Evolutionary conservation across 2,888 invertebrate genomes (phyloP), one percentile per base, ranked within the genome.

Genomic region (Erebia ligea): DNA sequence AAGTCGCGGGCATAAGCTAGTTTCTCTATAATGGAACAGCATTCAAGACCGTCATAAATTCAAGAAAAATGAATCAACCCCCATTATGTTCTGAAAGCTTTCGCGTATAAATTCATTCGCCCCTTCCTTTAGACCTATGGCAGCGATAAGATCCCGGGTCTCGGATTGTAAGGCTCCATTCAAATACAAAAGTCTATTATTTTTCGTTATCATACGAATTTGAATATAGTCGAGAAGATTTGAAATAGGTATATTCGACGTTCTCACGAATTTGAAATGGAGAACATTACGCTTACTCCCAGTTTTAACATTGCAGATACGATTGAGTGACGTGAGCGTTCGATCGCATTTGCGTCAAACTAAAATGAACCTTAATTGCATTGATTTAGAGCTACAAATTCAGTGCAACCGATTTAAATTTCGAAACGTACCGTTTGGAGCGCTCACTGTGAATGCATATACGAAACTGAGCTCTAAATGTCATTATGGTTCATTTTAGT

Each of bases 11-110:
- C 6, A 34, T 6, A 34, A 34, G 34, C 34, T 17, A 9, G 9
- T 54, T 54, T 2, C 3, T 17, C 9, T 19, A 19, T 54, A 54
- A 54, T 17, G 56, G 25, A 11, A 25, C 56, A 15, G 48, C 48
- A 48, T 62, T 48, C 48, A 21, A 48, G 21, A 62, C 62, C 62
- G 21, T 62, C 62, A 62, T 62, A 62, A 62, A 62, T 62, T 62
- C 13, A 45, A 25, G 62, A 62, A 62, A 62, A 62, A 61, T 61
- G 61, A 61, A 62, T 62, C 62, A 48, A 21, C 45, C 62, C 62
- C 19, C 42, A 45, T 62, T 70, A 66, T 66, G 61, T 45, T 70
- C 66, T 34, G 70, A 70, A 70, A 70, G 70, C 66, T 69, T 66
- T 66, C 40, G 59, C 52, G 17, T 13, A 66, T 66, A 67, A 71